A percentile compares a stretch with the other conserved stretches of the same genome.
These are phyloP conservation scores for Muntiacus reevesi DNA, from an alignment of 2,113 vertebrate species.

Conservation along the genomic window DNA sequence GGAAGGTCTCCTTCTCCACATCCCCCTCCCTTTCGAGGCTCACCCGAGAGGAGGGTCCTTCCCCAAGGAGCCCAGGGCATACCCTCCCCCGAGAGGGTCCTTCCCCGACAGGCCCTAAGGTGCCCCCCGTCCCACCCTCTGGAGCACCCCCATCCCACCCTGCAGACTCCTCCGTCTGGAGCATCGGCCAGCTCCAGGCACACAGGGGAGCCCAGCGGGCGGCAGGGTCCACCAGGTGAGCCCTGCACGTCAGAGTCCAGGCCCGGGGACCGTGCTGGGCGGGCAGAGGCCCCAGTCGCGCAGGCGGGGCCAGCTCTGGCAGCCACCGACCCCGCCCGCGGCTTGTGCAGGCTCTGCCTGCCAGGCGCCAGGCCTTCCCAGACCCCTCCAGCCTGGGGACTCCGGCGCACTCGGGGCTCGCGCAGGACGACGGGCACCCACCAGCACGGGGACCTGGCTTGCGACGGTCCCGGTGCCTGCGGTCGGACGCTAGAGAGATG, in stretches of 20 bases:
- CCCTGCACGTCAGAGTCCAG: fast-evolving
- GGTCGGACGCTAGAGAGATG: fast-evolving
- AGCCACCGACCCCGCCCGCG: too few relatives aligned
- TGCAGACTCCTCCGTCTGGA: not conserved
- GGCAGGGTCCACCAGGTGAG: fast-evolving
- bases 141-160: too few relatives aligned
- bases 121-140: too few relatives aligned
- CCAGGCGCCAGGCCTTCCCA: not conserved
- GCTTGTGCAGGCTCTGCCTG: not conserved
- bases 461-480: fast-evolving
- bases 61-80: not conserved
- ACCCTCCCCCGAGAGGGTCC: not conserved
- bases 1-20: not conserved
- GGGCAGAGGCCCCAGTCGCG: fast-evolving
- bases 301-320: not conserved
- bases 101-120: too few relatives aligned
- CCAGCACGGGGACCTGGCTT: fast-evolving
- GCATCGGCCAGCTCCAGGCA: too few relatives aligned
- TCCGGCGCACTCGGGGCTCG: fast-evolving
- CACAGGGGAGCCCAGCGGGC: fast-evolving
- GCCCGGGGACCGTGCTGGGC: fast-evolving
- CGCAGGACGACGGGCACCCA: fast-evolving
- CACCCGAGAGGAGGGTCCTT: not conserved
- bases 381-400: not conserved
- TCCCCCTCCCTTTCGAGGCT: not conserved